Percentiles rank a stretch among this genome's conserved stretches.
These are phyloP conservation scores for Bufo bufo DNA, from an alignment of 2,113 vertebrate species.

Conservation along the genomic window DNA sequence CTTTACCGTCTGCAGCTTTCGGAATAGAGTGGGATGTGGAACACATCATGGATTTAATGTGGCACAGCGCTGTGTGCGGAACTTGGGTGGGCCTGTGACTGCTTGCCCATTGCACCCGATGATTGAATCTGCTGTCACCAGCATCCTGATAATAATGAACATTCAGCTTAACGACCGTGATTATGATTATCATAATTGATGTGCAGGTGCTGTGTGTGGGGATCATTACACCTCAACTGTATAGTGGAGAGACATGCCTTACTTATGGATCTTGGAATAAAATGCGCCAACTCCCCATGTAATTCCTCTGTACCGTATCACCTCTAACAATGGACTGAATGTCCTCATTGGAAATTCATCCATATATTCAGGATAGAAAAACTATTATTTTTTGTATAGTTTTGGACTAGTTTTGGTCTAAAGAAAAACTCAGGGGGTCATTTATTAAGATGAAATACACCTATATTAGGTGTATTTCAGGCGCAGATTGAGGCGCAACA, in stretches of 20 bases:
- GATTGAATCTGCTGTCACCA: slow-evolving; percentile 85
- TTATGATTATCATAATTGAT: slow-evolving; percentile 90
- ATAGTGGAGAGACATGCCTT: slow-evolving; percentile 71
- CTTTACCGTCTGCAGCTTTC: slow-evolving; percentile 75
- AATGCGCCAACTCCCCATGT: slow-evolving; percentile 68
- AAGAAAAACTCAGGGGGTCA: background rate
- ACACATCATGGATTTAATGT: slow-evolving; percentile 80
- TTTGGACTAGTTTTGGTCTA: background rate
- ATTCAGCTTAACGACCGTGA: slow-evolving; percentile 84
- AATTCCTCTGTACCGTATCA: background rate
- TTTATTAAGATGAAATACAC: too few species aligned
- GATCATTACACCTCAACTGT: slow-evolving; percentile 80
- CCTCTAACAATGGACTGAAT: background rate
- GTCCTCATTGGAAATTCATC: background rate
- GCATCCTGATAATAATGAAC: slow-evolving; percentile 84
- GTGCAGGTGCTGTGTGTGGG: slow-evolving; percentile 77
- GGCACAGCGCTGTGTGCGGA: slow-evolving; percentile 75
- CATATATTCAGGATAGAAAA: background rate
- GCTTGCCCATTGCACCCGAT: slow-evolving; percentile 73
- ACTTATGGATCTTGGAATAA: slow-evolving; percentile 76
- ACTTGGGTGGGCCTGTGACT: slow-evolving; percentile 76
- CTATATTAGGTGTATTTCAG: too few species aligned
- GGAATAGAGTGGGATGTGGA: slow-evolving; percentile 80
- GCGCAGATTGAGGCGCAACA: too few species aligned
- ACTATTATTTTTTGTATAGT: too few species aligned